Conservation (phyloP, 2,888 invertebrate genomes). For the Eristalinus sepulchralis region DNA sequence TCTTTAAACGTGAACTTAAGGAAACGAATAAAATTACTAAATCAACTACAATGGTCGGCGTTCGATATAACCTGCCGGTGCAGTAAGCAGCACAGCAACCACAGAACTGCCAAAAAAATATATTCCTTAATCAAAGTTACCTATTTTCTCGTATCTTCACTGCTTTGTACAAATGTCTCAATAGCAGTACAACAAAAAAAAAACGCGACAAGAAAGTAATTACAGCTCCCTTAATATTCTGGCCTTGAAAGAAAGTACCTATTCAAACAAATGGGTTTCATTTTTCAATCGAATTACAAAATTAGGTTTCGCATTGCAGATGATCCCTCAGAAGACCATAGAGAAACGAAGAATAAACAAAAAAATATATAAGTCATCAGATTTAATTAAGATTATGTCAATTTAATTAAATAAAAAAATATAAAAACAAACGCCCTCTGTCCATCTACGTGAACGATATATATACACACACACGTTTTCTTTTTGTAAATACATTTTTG, state of each 20-base stretch:
- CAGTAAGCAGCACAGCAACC: too few relatives aligned
- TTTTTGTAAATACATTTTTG: slow-evolving; percentile 1
- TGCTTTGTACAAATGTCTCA: too few relatives aligned
- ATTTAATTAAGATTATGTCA: background rate
- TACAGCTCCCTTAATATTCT: background rate
- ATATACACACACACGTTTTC: background rate
- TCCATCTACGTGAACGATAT: background rate
- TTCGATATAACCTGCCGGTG: too few relatives aligned
- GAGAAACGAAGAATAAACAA: background rate
- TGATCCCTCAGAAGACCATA: background rate
- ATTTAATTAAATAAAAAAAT: background rate
- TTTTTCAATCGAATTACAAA: background rate
- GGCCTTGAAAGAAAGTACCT: background rate
- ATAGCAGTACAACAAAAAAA: background rate
- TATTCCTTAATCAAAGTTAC: too few relatives aligned
- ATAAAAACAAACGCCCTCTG: background rate
- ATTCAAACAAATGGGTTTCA: background rate
- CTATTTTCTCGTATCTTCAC: too few relatives aligned
- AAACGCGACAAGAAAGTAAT: background rate
- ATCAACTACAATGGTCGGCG: too few relatives aligned
- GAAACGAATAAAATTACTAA: too few relatives aligned
- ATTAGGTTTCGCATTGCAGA: background rate
- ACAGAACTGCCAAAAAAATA: too few relatives aligned
- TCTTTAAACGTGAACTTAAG: too few relatives aligned
- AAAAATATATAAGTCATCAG: background rate